A percentile compares a stretch with the other conserved stretches of the same genome.
Conservation (phyloP, 2,797 vertebrate genomes). For the Gymnoscopelus braueri region DNA sequence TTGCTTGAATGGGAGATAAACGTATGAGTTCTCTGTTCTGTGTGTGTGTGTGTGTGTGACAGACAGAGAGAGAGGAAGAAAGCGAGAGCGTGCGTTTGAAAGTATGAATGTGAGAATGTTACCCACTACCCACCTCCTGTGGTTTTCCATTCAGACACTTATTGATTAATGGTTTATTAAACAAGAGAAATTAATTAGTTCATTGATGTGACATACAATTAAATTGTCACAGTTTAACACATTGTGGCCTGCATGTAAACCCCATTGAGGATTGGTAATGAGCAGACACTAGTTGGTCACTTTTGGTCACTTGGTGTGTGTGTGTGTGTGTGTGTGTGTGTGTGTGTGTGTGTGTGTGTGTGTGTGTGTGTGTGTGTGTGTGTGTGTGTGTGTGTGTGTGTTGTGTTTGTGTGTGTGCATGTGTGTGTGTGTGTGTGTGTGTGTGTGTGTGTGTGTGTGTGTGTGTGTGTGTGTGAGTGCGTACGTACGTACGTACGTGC, state of each 20-base stretch:
- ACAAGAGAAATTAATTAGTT: constrained; percentile 42
- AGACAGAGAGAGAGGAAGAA: no score
- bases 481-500: constrained; percentile 7
- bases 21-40: neutral
- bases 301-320: neutral
- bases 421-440: neutral
- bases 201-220: constrained; percentile 45
- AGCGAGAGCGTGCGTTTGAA: neutral
- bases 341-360: constrained; percentile 10
- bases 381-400: no score
- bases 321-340: neutral
- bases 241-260: constrained; percentile 9
- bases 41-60: constrained; percentile 5
- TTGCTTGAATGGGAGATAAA: constrained; percentile 16
- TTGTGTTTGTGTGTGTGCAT: neutral
- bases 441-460: neutral
- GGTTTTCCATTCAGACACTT: constrained; percentile 27
- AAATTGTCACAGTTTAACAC: constrained; percentile 55
- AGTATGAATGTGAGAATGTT: neutral
- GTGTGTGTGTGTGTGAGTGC: neutral
- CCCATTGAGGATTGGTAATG: neutral
- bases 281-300: constrained; percentile 20
- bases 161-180: constrained; percentile 66
- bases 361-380: neutral
- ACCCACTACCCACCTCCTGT: constrained; percentile 27